A percentile compares a stretch with the other conserved stretches of the same genome.
Conservation (phyloP, 2,113 vertebrate species). For the Gracilinanus agilis region DNA sequence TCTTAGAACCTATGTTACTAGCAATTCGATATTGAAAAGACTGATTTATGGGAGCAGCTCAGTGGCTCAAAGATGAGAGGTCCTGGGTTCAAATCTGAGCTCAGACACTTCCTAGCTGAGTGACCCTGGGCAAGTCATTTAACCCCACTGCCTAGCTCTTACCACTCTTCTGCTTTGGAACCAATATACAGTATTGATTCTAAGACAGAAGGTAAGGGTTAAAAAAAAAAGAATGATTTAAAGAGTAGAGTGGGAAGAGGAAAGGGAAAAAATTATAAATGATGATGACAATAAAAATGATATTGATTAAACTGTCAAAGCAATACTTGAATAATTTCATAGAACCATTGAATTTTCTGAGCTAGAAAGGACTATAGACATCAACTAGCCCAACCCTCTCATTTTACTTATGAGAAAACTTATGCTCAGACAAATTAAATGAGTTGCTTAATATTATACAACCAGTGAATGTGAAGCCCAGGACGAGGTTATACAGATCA, state of each 20-base stretch:
- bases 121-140: no score
- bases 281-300: not conserved
- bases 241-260: not conserved
- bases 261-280: not conserved
- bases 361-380: not conserved
- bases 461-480: not conserved
- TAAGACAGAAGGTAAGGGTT: no score
- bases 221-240: not conserved
- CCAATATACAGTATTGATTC: no score
- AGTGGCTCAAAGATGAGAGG: not conserved
- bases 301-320: not conserved
- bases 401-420: not conserved
- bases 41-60: not conserved
- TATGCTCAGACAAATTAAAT: not conserved
- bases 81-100: no score
- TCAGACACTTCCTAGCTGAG: no score
- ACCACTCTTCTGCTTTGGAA: no score
- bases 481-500: not conserved
- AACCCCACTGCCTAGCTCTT: no score
- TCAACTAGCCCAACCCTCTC: not conserved
- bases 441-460: not conserved
- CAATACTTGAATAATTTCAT: not conserved
- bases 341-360: not conserved
- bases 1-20: not conserved
- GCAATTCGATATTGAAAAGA: not conserved